Evolutionary conservation across 1,140 invertebrate genomes (phyloP), one percentile per base, ranked within the genome.

Genomic region (Drosophila melanica): DNA sequence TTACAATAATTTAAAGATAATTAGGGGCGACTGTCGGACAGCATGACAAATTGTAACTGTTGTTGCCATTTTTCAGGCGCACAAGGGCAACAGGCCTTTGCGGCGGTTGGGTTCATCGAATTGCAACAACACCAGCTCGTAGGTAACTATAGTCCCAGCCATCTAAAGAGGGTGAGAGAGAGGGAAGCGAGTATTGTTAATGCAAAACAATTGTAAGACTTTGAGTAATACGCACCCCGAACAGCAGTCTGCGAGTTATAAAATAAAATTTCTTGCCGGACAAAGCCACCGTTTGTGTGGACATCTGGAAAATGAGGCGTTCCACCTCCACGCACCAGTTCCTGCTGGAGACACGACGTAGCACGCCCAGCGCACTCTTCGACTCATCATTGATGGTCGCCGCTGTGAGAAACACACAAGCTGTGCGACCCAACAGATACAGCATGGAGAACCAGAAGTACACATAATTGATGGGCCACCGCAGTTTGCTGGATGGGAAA

Each of bases 71-170:
- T 53, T 58, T 66, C 64, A 89, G 47, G 37, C 80, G 37, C 90
- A 91, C 57, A 91, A 50, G 45, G 85, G 73, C 45, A 64, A 50
- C 58, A 91, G 65, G 54, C 90, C 90, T 51, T 82, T 85, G 51
- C 72, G 70, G 1, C 90, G 84, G 75, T 90, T 91, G 30, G 90
- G 75, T 76, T 91, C 90, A 70, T 91, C 90, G 63, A 95, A 95
- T 80, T 95, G 94, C 30, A 95, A 89, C 8, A 95, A 82, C 4
- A 95, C 94, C 12, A 95, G 78, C 89, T 95, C 95, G 68, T 95
- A 95, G 5, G 95, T 95, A 12, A 95, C 94, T 68, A 95, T 95
- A 1, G 95, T 95, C 39, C 95, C 95, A 30, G 90, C 90, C 86
- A 92, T 92, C 90, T 92, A 42, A 7, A 14, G 0, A 35, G 33